phyloP scores from a whole-genome alignment of 1,140 invertebrate species.

The Drosophila simulans region DNA sequence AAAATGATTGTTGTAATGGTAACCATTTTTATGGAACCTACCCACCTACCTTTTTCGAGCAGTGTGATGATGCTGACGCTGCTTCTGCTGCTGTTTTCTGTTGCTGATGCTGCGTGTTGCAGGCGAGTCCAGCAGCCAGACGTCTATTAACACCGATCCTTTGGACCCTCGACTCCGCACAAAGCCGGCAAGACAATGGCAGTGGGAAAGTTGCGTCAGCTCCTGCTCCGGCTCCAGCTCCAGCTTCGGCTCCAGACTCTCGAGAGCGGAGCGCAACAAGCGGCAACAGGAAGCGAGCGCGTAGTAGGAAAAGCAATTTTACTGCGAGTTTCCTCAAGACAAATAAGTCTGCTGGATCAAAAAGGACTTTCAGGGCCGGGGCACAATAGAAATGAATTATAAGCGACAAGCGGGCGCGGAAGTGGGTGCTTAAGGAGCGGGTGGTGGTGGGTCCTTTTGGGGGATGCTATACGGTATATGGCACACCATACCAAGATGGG shows the following conservation, averaged over 20 bases:
- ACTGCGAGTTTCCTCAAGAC: slow-evolving; percentile 83
- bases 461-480: neutral
- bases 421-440: neutral
- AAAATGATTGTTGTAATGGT: too few species aligned
- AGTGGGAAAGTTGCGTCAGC: slow-evolving; percentile 74
- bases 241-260: slow-evolving; percentile 48
- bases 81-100: slow-evolving; percentile 26
- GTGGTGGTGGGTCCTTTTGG: neutral
- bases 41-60: neutral
- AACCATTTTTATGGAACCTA: too few species aligned
- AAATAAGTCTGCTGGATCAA: slow-evolving; percentile 84
- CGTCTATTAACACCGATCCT: slow-evolving; percentile 80
- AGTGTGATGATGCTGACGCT: slow-evolving; percentile 12
- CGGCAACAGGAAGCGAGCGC: slow-evolving; percentile 69
- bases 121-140: slow-evolving; percentile 46
- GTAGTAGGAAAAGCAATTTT: slow-evolving; percentile 83
- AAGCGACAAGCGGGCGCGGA: slow-evolving; percentile 52
- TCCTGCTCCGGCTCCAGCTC: slow-evolving; percentile 3
- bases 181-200: slow-evolving; percentile 68
- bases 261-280: slow-evolving; percentile 53
- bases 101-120: slow-evolving; percentile 38
- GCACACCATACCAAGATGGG: neutral
- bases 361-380: slow-evolving; percentile 75
- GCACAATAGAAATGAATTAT: slow-evolving; percentile 83
- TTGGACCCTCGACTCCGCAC: slow-evolving; percentile 20